phyloP scores from a whole-genome alignment of 64 coral and sea anemone species.

The Pachyseris speciosa region DNA sequence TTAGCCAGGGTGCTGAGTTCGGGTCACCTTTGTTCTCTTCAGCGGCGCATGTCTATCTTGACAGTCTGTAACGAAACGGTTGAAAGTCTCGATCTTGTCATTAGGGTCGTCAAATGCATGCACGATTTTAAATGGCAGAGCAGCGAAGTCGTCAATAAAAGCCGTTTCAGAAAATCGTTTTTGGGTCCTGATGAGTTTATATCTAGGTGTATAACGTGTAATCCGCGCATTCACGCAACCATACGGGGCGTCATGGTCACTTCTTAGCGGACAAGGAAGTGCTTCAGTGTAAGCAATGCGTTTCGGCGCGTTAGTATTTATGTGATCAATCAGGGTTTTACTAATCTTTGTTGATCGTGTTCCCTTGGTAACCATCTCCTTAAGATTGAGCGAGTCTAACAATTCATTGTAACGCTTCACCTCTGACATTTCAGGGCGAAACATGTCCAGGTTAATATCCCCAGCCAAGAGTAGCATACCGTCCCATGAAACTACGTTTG shows the following conservation, averaged over 20 bases:
- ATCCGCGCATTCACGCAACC: conserved; percentile 43
- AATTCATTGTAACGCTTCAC: conserved; percentile 24
- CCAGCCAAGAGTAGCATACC: conserved; percentile 23
- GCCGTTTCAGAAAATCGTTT: conserved; percentile 40
- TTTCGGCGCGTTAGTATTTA: conserved; percentile 64
- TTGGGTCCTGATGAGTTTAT: conserved; percentile 58
- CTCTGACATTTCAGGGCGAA: neutral
- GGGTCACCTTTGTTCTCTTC: too few species aligned
- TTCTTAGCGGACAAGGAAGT: conserved; percentile 26
- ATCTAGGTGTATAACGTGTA: conserved; percentile 50
- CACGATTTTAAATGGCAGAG: conserved; percentile 38
- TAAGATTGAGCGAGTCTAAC: too few species aligned
- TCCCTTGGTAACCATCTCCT: too few species aligned
- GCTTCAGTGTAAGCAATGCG: conserved; percentile 47
- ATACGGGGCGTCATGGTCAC: conserved; percentile 59
- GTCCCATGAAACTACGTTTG: neutral
- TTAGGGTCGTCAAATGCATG: conserved; percentile 64
- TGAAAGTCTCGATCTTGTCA: conserved; percentile 28
- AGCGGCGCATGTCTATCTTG: too few species aligned
- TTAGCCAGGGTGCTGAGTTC: neutral
- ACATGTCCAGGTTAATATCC: conserved; percentile 31
- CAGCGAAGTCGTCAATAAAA: conserved; percentile 53
- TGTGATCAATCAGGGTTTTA: conserved; percentile 60
- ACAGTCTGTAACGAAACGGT: too few species aligned
- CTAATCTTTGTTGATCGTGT: too few species aligned